Evolutionary conservation across 2,888 invertebrate species (phyloP), one percentile per base, ranked within the genome.

Genomic region (Sipha maydis): DNA sequence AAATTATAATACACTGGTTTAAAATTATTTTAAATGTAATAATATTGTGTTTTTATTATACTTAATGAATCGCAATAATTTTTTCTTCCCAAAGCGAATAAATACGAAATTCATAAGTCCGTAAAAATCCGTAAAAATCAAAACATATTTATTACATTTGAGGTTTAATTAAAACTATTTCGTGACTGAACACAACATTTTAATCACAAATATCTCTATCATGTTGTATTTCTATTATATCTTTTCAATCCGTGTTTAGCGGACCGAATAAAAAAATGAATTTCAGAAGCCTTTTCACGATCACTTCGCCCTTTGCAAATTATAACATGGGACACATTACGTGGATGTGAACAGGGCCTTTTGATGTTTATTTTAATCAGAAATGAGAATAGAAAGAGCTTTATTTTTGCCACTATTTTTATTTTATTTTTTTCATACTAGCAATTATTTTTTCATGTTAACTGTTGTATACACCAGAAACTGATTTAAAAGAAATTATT

Each of bases 311-410:
- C 28, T 76, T 76, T 76, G 67, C 28, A 34, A 73, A 83, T 83
- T 73, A 54, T 73, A 73, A 73, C 25, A 71, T 61, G 11, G 56
- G n/a, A 61, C 11, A 54, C 4, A 34, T 31, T 41, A 76, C n/a
- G 61, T 28, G 3, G 28, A 76, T 67, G 61, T 61, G 61, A 84
- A 67, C 61, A 31, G 1, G 56, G 28, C 61, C 76, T 84, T 84
- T 84, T 84, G 84, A 84, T 84, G 84, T 84, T 31, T 84, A 76
- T 84, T 84, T 84, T 84, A 84, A 84, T 84, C 84, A 84, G 14
- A 14, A 76, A 84, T 41, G 75, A 28, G n/a, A 61, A 76, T 41
- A 48, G 56, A 61, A 61, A 56, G 34, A 56, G 25, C 5, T n/a
- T 38, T 84, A 38, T 67, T 73, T 56, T 69, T 69, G 67, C 14